These are phyloP conservation scores for Phenganax subtilis DNA, from an alignment of 92 coral and sea anemone genomes.

Conservation along the genomic window DNA sequence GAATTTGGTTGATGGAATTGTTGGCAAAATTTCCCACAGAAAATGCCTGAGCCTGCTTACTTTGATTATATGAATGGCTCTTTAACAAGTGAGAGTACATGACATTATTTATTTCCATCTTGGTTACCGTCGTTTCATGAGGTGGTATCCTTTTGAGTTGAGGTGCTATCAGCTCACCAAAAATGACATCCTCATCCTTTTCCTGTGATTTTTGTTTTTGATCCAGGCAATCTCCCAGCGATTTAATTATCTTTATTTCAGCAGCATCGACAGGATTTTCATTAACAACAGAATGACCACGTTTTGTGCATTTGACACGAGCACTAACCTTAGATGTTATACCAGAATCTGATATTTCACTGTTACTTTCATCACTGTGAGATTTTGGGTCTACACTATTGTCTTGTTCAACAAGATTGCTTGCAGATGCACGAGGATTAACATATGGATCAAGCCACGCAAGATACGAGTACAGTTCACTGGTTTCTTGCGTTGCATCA, in stretches of 20 bases:
- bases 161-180: slow-evolving; percentile 60
- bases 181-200: slow-evolving; percentile 53
- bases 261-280: slow-evolving; percentile 41
- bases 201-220: slow-evolving; percentile 24
- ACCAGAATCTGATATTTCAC: no score
- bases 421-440: no score
- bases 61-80: background rate
- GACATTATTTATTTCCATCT: slow-evolving; percentile 52
- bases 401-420: no score
- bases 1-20: background rate
- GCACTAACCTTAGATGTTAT: background rate
- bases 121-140: slow-evolving; percentile 42
- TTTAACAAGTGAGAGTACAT: slow-evolving; percentile 51
- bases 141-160: slow-evolving; percentile 48
- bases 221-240: slow-evolving; percentile 32
- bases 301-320: background rate
- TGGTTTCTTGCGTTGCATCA: no score
- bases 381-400: no score
- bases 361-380: no score
- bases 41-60: background rate
- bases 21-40: background rate
- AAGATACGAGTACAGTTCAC: no score
- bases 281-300: background rate
- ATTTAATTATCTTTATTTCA: slow-evolving; percentile 48
- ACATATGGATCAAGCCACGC: no score